Evolutionary conservation across 1,140 invertebrate genomes (phyloP).

Genomic region (Papilio dardanus): DNA sequence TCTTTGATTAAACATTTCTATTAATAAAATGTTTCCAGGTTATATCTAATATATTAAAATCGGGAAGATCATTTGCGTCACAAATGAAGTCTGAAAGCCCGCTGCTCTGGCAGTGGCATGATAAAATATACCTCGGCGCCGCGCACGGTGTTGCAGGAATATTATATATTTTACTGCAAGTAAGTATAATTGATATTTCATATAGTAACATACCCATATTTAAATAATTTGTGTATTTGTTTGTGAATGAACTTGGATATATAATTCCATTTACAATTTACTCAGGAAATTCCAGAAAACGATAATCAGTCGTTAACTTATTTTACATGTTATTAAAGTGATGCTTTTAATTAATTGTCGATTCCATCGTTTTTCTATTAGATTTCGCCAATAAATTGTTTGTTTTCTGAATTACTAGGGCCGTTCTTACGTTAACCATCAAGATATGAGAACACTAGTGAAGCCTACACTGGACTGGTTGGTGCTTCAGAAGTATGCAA

Average conservation of each 20-base stretch:
- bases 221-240: background rate
- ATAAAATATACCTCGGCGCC: slow-evolving; percentile 93
- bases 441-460: slow-evolving; percentile 75
- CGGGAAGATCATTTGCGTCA: slow-evolving; percentile 84
- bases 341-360: too few relatives aligned
- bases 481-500: slow-evolving; percentile 76
- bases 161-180: slow-evolving; percentile 91
- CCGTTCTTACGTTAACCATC: slow-evolving; percentile 78
- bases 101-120: slow-evolving; percentile 94
- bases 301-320: background rate
- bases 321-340: background rate
- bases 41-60: slow-evolving; percentile 85
- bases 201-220: background rate
- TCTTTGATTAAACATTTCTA: background rate
- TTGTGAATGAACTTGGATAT: background rate
- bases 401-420: slow-evolving; percentile 79
- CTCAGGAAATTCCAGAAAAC: background rate
- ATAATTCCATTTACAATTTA: too few relatives aligned
- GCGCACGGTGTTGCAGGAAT: slow-evolving; percentile 95
- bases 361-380: too few relatives aligned
- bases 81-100: slow-evolving; percentile 83
- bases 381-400: too few relatives aligned
- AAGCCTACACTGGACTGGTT: slow-evolving; percentile 80
- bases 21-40: slow-evolving; percentile 81
- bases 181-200: slow-evolving; percentile 55